These are phyloP conservation scores for Drosophila hydei DNA, from an alignment of 1,140 invertebrate genomes.

Conservation along the genomic window DNA sequence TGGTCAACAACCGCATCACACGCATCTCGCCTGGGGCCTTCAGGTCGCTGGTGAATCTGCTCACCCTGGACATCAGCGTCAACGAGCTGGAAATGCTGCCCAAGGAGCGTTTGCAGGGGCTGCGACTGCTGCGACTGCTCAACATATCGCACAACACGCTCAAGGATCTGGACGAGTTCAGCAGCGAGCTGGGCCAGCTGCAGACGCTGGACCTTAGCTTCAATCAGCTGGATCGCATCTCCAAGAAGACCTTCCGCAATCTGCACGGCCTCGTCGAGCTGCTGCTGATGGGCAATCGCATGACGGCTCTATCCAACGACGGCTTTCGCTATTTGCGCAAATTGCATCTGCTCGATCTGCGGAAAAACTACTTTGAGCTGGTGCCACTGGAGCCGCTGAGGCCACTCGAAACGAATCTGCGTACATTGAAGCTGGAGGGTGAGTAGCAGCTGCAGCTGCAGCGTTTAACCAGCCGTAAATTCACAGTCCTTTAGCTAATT, in stretches of 20 bases:
- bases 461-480: neutral
- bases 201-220: slow-evolving; percentile 92
- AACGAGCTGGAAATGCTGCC: slow-evolving; percentile 94
- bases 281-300: slow-evolving; percentile 92
- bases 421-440: slow-evolving; percentile 91
- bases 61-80: slow-evolving; percentile 92
- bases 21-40: slow-evolving; percentile 94
- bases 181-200: slow-evolving; percentile 89
- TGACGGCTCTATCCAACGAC: slow-evolving; percentile 90
- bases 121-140: slow-evolving; percentile 88
- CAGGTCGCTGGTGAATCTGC: slow-evolving; percentile 89
- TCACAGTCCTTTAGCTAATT: slow-evolving; percentile 2
- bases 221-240: slow-evolving; percentile 92
- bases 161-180: slow-evolving; percentile 93
- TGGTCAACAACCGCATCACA: slow-evolving; percentile 90
- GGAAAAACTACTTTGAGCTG: slow-evolving; percentile 92
- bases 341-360: slow-evolving; percentile 91
- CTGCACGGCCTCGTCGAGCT: slow-evolving; percentile 90
- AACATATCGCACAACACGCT: slow-evolving; percentile 94
- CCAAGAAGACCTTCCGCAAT: slow-evolving; percentile 90
- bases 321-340: slow-evolving; percentile 92
- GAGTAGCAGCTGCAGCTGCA: slow-evolving; percentile 57
- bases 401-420: slow-evolving; percentile 92
- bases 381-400: slow-evolving; percentile 90
- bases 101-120: slow-evolving; percentile 92